A percentile compares a stretch with the other conserved stretches of the same genome.
Evolutionary conservation across 2,113 vertebrate species (phyloP).

Genomic region (Ariopsis seemanni): DNA sequence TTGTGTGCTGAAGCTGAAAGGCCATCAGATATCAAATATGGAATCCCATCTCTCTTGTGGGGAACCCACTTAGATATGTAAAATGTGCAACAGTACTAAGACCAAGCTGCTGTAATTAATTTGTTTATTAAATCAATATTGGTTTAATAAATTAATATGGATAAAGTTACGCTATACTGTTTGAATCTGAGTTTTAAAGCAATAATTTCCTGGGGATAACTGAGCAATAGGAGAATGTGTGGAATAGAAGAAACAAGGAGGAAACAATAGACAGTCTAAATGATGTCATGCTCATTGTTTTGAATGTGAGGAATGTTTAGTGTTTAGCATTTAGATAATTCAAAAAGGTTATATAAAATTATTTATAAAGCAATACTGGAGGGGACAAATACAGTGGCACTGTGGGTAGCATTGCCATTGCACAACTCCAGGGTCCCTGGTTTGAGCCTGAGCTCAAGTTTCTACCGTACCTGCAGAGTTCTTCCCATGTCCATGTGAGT

Average conservation of each 20-base stretch:
- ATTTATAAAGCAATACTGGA: not conserved
- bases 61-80: not conserved
- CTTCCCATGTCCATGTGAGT: not conserved
- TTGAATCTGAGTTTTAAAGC: not conserved
- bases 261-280: not conserved
- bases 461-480: not conserved
- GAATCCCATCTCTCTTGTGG: not conserved
- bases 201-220: not conserved
- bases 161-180: not conserved
- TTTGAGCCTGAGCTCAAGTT: not conserved
- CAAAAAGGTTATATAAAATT: not conserved
- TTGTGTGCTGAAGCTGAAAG: conserved; percentile 13
- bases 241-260: not conserved
- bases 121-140: not conserved
- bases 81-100: not conserved
- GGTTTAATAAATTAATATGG: not conserved
- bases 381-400: not conserved
- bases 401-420: not conserved
- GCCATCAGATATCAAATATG: conserved; percentile 6
- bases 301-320: not conserved
- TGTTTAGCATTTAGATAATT: not conserved
- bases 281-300: not conserved
- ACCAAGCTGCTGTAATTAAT: not conserved
- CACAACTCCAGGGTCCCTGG: not conserved
- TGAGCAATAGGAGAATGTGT: not conserved